Evolutionary conservation across 1,140 invertebrate genomes (phyloP).

Genomic region (Drosophila malerkotliana): DNA sequence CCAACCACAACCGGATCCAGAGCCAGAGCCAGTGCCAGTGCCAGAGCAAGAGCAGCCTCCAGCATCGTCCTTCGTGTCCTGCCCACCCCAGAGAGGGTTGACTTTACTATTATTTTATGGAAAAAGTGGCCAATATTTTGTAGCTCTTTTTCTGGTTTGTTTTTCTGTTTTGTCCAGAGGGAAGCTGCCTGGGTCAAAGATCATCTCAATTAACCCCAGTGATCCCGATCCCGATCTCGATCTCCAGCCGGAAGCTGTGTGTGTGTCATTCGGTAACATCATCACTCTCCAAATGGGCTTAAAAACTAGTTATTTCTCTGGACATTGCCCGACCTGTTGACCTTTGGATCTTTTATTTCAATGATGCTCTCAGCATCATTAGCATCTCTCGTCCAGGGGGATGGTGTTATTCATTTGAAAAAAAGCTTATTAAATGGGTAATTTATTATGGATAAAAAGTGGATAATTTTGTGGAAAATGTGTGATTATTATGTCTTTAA

Average conservation of each 20-base stretch:
- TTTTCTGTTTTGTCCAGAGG: slow-evolving; percentile 3
- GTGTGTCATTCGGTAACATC: slow-evolving; percentile 14
- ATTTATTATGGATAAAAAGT: neutral
- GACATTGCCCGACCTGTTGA: slow-evolving; percentile 18
- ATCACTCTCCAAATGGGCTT: slow-evolving; percentile 15
- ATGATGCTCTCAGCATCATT: slow-evolving; percentile 32
- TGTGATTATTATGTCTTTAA: neutral
- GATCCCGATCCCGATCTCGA: slow-evolving; percentile 20
- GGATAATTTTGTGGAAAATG: neutral
- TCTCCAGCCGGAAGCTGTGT: slow-evolving; percentile 35
- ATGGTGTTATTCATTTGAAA: neutral
- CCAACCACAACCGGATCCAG: slow-evolving; percentile 48
- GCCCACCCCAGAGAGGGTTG: slow-evolving; percentile 9
- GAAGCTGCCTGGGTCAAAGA: slow-evolving; percentile 12
- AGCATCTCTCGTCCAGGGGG: slow-evolving; percentile 4
- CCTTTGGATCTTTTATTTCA: slow-evolving; percentile 26
- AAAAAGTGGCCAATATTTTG: slow-evolving; percentile 32
- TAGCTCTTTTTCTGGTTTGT: slow-evolving; percentile 21
- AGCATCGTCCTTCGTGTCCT: neutral
- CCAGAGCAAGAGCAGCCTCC: neutral
- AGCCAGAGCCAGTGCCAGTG: neutral
- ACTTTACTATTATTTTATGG: slow-evolving; percentile 18
- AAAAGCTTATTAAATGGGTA: slow-evolving; percentile 40
- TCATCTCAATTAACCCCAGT: slow-evolving; percentile 53
- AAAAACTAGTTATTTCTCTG: slow-evolving; percentile 56